Evolutionary conservation across 2,797 vertebrate species (phyloP).

Genomic region (Paratrypauchen microcephalus): DNA sequence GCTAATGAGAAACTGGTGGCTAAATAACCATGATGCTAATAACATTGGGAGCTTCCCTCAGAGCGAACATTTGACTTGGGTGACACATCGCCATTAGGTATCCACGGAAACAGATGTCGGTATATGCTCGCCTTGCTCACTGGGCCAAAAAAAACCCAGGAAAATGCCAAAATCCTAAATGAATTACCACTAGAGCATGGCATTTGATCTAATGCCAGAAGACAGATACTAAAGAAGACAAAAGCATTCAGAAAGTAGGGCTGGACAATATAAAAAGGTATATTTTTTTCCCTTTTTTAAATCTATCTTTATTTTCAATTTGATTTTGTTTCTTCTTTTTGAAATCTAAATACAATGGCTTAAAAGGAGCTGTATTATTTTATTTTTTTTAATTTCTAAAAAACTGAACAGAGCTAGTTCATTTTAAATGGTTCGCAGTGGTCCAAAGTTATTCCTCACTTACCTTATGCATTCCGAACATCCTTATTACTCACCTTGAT

Average conservation of each 20-base stretch:
- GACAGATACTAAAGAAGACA: constrained; percentile 42
- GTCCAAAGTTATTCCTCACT: too few species aligned
- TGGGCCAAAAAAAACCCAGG: constrained; percentile 56
- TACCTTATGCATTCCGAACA: too few species aligned
- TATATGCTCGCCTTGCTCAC: constrained; percentile 52
- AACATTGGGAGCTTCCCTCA: constrained; percentile 54
- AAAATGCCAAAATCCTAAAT: constrained; percentile 70
- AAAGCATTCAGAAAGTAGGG: not conserved
- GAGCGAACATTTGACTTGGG: constrained; percentile 66
- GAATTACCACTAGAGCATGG: constrained; percentile 57
- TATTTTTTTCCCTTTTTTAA: too few species aligned
- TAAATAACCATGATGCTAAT: constrained; percentile 65
- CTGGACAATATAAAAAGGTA: too few species aligned
- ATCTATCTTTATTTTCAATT: too few species aligned
- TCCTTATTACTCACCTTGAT: too few species aligned
- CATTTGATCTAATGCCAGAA: constrained; percentile 69
- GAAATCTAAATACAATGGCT: too few species aligned
- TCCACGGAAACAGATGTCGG: constrained; percentile 78
- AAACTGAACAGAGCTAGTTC: too few species aligned
- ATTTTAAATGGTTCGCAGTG: too few species aligned
- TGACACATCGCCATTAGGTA: constrained; percentile 71
- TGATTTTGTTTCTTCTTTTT: too few species aligned
- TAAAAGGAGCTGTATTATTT: too few species aligned
- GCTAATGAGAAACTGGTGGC: constrained; percentile 67
- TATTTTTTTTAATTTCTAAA: too few species aligned